These are phyloP conservation scores for Trichomalopsis sarcophagae DNA, from an alignment of 1,140 invertebrate species.

Conservation along the genomic window DNA sequence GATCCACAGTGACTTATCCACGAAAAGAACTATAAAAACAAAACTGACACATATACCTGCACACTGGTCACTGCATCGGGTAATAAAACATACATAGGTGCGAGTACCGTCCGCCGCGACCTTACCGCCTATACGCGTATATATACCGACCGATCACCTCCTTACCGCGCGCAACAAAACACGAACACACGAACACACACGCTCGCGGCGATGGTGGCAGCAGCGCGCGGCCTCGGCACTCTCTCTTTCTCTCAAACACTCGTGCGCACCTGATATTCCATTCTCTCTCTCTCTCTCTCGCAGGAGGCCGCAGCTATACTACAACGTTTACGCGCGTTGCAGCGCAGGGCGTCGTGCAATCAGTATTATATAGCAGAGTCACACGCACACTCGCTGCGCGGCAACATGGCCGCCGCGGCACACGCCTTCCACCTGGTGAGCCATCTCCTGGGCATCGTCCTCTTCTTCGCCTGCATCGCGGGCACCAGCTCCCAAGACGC, in stretches of 20 bases:
- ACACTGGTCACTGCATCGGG: no score
- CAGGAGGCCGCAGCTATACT: background rate
- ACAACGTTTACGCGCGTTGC: background rate
- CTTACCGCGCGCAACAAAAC: background rate
- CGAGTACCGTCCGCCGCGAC: background rate
- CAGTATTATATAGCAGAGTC: background rate
- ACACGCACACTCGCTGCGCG: background rate
- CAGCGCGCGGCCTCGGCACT: background rate
- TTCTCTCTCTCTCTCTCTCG: constrained; percentile 6
- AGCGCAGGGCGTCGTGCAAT: constrained; percentile 8
- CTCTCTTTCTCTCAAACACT: background rate
- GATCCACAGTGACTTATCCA: no score
- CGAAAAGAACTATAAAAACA: no score
- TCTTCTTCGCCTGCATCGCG: background rate
- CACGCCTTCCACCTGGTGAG: constrained; percentile 27
- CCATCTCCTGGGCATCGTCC: background rate
- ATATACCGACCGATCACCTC: background rate
- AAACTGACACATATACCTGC: no score
- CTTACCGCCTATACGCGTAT: background rate
- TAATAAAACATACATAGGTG: background rate
- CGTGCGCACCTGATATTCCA: background rate
- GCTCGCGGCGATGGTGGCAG: background rate
- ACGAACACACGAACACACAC: background rate
- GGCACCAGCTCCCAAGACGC: background rate
- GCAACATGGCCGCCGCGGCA: constrained; percentile 44